These are phyloP conservation scores for Ictalurus punctatus DNA, from an alignment of 2,113 vertebrate genomes.

Conservation along the genomic window DNA sequence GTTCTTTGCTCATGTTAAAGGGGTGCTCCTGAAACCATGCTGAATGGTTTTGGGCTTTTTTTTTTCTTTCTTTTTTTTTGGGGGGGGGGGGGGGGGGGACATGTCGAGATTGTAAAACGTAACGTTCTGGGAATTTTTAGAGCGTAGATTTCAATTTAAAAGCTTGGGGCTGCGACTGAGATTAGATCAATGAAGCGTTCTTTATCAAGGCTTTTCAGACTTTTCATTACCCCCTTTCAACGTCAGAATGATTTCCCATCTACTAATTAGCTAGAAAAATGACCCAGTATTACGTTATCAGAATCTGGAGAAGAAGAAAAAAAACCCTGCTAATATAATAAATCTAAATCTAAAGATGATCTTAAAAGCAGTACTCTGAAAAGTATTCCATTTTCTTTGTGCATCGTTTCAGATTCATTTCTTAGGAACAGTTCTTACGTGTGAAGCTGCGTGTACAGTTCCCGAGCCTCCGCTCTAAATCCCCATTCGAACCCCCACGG, in stretches of 20 bases:
- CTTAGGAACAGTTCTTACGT: background rate
- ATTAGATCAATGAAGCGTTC: background rate
- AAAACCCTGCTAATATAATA: background rate
- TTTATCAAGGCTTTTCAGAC: background rate
- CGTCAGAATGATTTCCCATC: background rate
- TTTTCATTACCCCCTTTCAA: background rate
- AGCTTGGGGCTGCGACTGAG: background rate
- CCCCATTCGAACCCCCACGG: background rate
- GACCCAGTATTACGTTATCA: background rate
- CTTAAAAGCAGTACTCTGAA: background rate
- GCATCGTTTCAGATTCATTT: background rate
- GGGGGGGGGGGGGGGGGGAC: too few species aligned
- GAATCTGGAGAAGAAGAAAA: background rate
- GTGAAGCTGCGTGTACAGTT: background rate
- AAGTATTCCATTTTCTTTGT: background rate
- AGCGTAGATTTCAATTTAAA: background rate
- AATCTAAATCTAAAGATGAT: background rate
- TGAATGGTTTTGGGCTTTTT: background rate
- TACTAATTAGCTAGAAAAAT: background rate
- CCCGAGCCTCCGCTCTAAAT: background rate
- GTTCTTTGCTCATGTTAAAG: background rate
- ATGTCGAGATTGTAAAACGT: background rate
- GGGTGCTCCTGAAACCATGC: conserved; percentile 62
- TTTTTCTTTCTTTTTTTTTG: background rate
- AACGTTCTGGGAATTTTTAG: background rate